Base-by-base conservation (phyloP, 1,140 invertebrate genomes). In the Ceratoteleas bidentatus region DNA sequence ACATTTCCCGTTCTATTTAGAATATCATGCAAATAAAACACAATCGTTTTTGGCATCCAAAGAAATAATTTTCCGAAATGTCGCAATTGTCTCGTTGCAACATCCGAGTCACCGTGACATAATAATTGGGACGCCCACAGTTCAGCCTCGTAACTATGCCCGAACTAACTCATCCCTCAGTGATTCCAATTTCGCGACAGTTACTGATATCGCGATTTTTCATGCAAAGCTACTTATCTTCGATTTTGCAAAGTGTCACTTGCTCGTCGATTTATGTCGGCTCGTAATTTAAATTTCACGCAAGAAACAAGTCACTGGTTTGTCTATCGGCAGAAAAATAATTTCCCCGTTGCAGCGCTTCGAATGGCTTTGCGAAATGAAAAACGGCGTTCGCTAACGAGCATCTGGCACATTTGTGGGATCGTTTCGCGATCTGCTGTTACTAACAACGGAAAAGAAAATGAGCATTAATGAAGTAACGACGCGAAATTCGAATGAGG, bases 91-190 rank as follows among this genome's bases (percentile, higher is more conserved):
- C 32, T 24, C 40, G 43, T 45, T 45, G 16, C 56, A 57, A 3
- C 13, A 60, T 60, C 36, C 43, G 45, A 32, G 40, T 9, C 40
- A 61, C 14, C 24, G 24, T 61, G 58, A 61, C 43, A 61, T 61
- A 61, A 61, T 61, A 61, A 49, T 61, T 32, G 58, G 52, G 47
- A 64, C 61, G 14, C 49, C 47, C 40, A 36, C n/a, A n/a, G n/a
- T n/a, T n/a, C 10, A 3, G 9, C 5, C 4, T 52, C 33, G 61
- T 64, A 64, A 64, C 52, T n/a, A n/a, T n/a, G 7, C 3, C 47
- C 5, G 16, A 50, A 50, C 9, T n/a, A 50, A 50, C 6, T 50
- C 13, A 50, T 50, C 9, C 14, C 14, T 13, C 9, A 14, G 34
- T 36, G 4, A 36, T 36, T 36, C 34, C 34, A 36, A 36, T 36